Evolutionary conservation across 2,888 invertebrate genomes (phyloP).

Genomic region (Hylaea fasciaria): DNA sequence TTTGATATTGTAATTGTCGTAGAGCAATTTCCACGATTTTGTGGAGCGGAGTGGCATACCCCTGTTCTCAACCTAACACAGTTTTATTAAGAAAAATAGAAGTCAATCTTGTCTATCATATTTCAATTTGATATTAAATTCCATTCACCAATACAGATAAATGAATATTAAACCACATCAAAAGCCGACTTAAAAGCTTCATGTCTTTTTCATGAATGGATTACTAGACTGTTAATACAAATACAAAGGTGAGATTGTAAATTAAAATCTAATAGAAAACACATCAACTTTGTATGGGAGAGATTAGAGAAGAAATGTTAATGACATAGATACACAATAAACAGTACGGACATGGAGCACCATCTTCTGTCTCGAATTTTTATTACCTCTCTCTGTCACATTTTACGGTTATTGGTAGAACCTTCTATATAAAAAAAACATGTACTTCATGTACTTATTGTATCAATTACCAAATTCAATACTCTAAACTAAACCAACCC

Average conservation of each 20-base stretch:
- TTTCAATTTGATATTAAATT: background rate
- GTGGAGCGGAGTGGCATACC: no score
- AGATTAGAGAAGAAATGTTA: constrained; percentile 9
- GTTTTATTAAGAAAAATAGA: no score
- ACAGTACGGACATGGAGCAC: no score
- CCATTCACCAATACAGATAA: background rate
- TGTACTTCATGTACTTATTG: no score
- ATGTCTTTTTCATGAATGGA: constrained; percentile 1
- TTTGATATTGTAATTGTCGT: no score
- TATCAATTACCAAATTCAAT: no score
- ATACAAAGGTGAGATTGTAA: constrained; percentile 1
- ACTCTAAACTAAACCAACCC: no score
- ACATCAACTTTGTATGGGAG: constrained; percentile 1
- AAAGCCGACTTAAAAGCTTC: background rate
- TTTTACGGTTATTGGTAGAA: no score
- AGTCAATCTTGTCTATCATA: background rate
- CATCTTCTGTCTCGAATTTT: background rate
- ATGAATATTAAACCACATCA: background rate
- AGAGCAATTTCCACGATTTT: no score
- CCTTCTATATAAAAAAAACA: no score
- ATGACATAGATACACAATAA: no score
- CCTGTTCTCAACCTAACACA: no score
- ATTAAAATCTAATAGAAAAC: constrained; percentile 1
- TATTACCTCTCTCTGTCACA: background rate
- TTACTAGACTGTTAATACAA: constrained; percentile 2